Evolutionary conservation across 2,888 invertebrate species (phyloP), one percentile per base, ranked within the genome.

Genomic region (Sericinus montela): DNA sequence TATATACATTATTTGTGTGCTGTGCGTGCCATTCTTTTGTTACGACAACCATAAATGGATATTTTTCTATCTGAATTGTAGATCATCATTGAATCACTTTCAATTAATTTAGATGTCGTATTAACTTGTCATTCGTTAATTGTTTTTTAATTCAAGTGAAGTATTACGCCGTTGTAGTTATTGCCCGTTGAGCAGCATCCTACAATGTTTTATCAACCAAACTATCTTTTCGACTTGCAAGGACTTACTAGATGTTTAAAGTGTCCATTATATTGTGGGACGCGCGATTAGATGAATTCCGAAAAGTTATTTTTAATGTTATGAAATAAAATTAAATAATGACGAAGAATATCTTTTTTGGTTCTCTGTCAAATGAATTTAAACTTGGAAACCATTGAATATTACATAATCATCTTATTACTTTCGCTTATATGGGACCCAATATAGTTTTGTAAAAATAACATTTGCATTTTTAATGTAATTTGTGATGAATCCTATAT

Each of bases 401-500:
- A n/a, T n/a, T n/a, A n/a, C n/a, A n/a, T n/a, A n/a, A n/a, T n/a
- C n/a, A n/a, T n/a, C n/a, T n/a, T n/a, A n/a, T 32, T 54, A 66
- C 76, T 64, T 60, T 63, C 55, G 57, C n/a, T 3, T 34, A 11
- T 13, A 28, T 42, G 42, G 34, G 34, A 42, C 14, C 34, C 3
- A 1, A 11, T 32, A 32, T 4, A 15, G 7, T 13, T 23, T 19
- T 42, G 5, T 34, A 9, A 34, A 10, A 30, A 34, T 32, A 34
- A 19, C n/a, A 29, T 40, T n/a, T n/a, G 10, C 32, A 19, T 32
- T n/a, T 30, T 30, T 29, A 25, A 7, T 32, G 23, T 29, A 30
- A 34, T 35, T 28, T 5, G 15, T 23, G 38, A 35, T 35, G 34
- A 69, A 75, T 77, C 72, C 65, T 75, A 76, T 72, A 59, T 72